Evolutionary conservation across 1,140 invertebrate species (phyloP).

Genomic region (Aphidius ervi): DNA sequence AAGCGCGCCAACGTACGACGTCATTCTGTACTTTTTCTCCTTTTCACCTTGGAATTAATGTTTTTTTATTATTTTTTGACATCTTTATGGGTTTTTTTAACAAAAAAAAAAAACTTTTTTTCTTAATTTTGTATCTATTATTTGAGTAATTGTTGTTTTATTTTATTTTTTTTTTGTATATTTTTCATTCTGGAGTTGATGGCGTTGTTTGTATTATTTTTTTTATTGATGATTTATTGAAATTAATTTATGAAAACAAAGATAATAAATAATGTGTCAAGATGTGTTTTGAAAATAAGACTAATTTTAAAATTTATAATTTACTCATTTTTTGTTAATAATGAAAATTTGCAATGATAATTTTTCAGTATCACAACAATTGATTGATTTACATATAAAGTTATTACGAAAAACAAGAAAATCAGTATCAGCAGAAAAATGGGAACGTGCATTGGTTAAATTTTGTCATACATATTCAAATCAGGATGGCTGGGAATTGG

Average conservation of each 20-base stretch:
- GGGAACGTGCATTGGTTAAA: conserved; percentile 86
- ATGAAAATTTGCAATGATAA: too few species aligned
- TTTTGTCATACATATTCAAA: conserved; percentile 85
- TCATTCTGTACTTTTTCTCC: too few species aligned
- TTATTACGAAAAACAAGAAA: conserved; percentile 83
- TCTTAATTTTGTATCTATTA: too few species aligned
- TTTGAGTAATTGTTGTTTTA: conserved; percentile 1
- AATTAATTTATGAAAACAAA: too few species aligned
- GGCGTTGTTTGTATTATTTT: not conserved
- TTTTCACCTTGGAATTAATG: too few species aligned
- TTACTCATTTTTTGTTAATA: conserved; percentile 37
- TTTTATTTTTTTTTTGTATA: conserved; percentile 11
- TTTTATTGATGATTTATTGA: too few species aligned
- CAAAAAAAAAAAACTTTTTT: too few species aligned
- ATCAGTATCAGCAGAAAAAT: conserved; percentile 78
- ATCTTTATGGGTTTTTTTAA: too few species aligned
- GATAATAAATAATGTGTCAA: too few species aligned
- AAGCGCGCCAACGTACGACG: too few species aligned
- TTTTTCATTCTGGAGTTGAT: not conserved
- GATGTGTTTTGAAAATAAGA: conserved; percentile 44
- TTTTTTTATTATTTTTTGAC: too few species aligned
- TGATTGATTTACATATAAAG: conserved; percentile 85
- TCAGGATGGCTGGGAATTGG: conserved; percentile 94
- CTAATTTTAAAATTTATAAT: conserved; percentile 38
- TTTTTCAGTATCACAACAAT: conserved; percentile 70